Conservation (phyloP, 2,888 invertebrate species). For the Megalurothrips usitatus region DNA sequence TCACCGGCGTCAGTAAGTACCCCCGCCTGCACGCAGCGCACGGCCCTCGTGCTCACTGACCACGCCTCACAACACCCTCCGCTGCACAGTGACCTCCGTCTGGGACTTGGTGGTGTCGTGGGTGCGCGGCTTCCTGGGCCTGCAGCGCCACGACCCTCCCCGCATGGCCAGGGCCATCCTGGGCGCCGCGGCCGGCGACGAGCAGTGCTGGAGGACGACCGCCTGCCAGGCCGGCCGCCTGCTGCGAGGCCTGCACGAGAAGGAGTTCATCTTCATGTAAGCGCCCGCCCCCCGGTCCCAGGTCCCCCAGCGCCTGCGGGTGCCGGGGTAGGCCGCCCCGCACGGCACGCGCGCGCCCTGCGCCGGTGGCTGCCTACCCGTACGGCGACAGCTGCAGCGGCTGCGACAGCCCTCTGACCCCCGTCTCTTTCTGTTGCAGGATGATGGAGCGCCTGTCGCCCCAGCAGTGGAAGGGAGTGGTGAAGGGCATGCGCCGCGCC, state of each 20-base stretch:
- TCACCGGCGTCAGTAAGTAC: background rate
- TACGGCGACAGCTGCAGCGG: no score
- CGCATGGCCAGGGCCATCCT: slow-evolving; percentile 10
- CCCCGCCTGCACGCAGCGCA: background rate
- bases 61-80: background rate
- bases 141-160: slow-evolving; percentile 15
- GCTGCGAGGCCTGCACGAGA: slow-evolving; percentile 1
- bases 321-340: no score
- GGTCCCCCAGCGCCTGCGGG: no score
- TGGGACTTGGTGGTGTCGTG: slow-evolving; percentile 24
- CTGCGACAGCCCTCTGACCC: no score
- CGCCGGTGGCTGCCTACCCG: no score
- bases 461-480: background rate
- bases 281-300: no score
- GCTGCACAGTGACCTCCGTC: slow-evolving; percentile 2
- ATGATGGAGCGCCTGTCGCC: slow-evolving; percentile 4
- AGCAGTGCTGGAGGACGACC: slow-evolving; percentile 23
- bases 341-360: no score
- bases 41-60: background rate
- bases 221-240: slow-evolving; percentile 14
- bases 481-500: slow-evolving; percentile 1
- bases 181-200: slow-evolving; percentile 15
- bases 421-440: background rate
- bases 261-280: slow-evolving; percentile 25
- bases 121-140: slow-evolving; percentile 14